A percentile compares a stretch with the other conserved stretches of the same genome.
Evolutionary conservation across 2,113 vertebrate species (phyloP).

Genomic region (Bettongia penicillata): DNA sequence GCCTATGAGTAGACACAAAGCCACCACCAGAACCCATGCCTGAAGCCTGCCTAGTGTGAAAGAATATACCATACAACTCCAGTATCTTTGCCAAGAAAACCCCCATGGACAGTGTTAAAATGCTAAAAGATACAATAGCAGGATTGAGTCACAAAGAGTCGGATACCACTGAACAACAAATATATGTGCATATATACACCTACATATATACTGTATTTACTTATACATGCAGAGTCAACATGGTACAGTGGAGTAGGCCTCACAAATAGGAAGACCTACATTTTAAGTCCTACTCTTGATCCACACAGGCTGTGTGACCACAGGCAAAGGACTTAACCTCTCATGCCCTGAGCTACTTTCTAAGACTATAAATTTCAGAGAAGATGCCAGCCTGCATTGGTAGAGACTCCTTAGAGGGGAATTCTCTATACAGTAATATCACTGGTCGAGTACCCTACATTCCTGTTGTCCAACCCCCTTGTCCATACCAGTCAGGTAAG

Average conservation of each 20-base stretch:
- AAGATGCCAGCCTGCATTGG: background rate
- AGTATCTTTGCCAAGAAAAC: background rate
- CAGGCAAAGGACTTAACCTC: too few species aligned
- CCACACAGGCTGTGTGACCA: background rate
- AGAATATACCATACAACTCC: background rate
- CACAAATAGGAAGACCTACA: background rate
- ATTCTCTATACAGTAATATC: background rate
- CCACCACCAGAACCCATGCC: background rate
- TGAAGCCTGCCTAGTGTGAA: background rate
- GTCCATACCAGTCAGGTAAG: background rate
- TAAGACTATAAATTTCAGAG: background rate
- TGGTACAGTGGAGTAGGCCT: background rate
- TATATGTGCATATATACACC: too few species aligned
- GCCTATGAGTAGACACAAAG: background rate
- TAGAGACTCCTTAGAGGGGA: background rate
- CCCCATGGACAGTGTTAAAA: background rate
- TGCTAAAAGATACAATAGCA: background rate
- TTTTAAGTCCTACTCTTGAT: background rate
- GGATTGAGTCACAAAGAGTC: background rate
- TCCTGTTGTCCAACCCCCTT: background rate
- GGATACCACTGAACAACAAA: too few species aligned
- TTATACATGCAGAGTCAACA: background rate
- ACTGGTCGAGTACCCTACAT: background rate
- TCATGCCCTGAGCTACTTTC: background rate
- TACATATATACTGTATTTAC: background rate